Base-by-base conservation (phyloP, 2,888 invertebrate species). In the Pseudolycoriella hygida region DNA sequence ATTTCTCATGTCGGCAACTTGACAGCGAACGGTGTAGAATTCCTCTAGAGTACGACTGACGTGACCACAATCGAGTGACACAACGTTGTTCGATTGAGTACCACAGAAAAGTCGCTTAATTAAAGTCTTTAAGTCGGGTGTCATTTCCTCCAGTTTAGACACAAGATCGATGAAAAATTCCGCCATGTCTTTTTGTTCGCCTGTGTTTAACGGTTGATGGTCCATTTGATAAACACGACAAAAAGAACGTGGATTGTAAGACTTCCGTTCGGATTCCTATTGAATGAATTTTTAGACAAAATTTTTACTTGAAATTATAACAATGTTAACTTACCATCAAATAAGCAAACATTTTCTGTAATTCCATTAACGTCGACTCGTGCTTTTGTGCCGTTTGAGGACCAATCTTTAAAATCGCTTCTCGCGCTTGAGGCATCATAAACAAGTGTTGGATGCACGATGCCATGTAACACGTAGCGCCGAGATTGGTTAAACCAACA, bases 171-270 rank as follows among this genome's bases (percentile, higher is more conserved):
- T 94, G 61, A 94, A 94, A 68, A 94, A 94, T 66, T 94, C 94
- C 0, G 93, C 92, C 94, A 94, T 94, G 59, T 94, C 94, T 59
- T 94, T 94, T 64, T 94, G 94, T 59, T 94, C 94, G 1, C 92
- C 92, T 0, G 93, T 93, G 61, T 94, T 94, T 6, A 94, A 64
- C 0, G 92, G 90, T 60, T 93, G 92, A 60, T 93, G 90, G 61
- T 94, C 92, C 94, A 94, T 94, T 45, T 89, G 90, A 66, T 94
- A 94, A 0, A 89, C 90, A 53, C 92, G 87, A 63, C 94, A 94
- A 63, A 94, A 94, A 53, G 88, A 88, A 42, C 89, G 74, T 0
- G 94, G 94, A 65, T 93, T 93, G 64, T 93, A 94, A 0, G 93
- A 88, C 63, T 93, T 93, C 18, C 94, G 73, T 61, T 94, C 93